phyloP scores from a whole-genome alignment of 1,140 invertebrate genomes.

The Hyles euphorbiae region DNA sequence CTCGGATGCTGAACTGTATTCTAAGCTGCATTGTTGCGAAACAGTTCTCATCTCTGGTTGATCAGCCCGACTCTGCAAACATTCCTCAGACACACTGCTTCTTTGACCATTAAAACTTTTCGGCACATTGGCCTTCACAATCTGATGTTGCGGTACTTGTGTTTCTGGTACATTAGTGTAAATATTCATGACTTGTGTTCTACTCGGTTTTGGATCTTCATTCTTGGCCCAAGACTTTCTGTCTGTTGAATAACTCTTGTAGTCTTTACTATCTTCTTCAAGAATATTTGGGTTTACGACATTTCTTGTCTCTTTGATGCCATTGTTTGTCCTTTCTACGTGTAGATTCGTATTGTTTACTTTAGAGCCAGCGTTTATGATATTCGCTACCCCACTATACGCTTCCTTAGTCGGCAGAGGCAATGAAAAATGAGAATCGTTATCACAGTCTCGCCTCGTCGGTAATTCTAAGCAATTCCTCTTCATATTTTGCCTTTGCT shows the following conservation, averaged over 20 bases:
- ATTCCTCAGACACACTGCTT: constrained; percentile 64
- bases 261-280: constrained; percentile 74
- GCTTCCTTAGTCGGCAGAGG: constrained; percentile 72
- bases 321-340: constrained; percentile 77
- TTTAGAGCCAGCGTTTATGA: constrained; percentile 82
- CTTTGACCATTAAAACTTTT: constrained; percentile 54
- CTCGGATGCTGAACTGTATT: constrained; percentile 68
- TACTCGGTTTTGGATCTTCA: constrained; percentile 58
- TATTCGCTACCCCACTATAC: constrained; percentile 78
- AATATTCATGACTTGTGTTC: constrained; percentile 81
- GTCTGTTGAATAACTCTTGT: constrained; percentile 69
- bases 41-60: constrained; percentile 70
- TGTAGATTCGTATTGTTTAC: constrained; percentile 88
- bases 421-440: constrained; percentile 76
- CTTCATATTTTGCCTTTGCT: constrained; percentile 86
- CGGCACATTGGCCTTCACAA: constrained; percentile 64
- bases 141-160: constrained; percentile 78
- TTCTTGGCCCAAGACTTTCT: constrained; percentile 52
- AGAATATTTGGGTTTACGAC: constrained; percentile 78
- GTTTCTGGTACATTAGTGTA: constrained; percentile 85
- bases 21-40: constrained; percentile 72
- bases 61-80: constrained; percentile 59
- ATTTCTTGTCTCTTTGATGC: constrained; percentile 66
- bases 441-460: constrained; percentile 79
- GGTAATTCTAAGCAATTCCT: constrained; percentile 84